Conservation (phyloP, 2,113 vertebrate genomes). For the Corythaixoides concolor region DNA sequence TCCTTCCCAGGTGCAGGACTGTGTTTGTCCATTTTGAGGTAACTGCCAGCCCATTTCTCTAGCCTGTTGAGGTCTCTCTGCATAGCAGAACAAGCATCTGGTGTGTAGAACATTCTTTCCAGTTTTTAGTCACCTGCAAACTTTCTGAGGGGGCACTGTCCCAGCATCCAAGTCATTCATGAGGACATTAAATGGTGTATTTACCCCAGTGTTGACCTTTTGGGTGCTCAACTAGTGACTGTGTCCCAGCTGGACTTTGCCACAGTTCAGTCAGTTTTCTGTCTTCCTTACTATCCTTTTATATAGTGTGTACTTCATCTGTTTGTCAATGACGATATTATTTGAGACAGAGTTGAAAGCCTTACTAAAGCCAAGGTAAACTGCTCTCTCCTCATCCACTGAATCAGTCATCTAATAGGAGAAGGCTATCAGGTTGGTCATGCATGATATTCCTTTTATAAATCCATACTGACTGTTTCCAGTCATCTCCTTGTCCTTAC, state of each 20-base stretch:
- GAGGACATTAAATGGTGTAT: not conserved
- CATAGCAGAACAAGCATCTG: not conserved
- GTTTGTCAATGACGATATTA: not conserved
- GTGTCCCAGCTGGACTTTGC: not conserved
- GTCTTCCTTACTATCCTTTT: not conserved
- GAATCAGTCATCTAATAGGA: not conserved
- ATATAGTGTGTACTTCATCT: not conserved
- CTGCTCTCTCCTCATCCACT: not conserved
- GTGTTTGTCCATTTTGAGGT: not conserved
- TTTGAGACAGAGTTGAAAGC: not conserved
- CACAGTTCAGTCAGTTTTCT: not conserved
- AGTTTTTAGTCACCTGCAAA: not conserved
- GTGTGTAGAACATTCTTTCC: not conserved
- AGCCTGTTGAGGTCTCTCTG: not conserved
- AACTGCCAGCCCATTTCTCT: not conserved
- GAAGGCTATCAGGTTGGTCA: not conserved
- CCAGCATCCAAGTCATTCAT: not conserved
- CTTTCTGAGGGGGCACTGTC: not conserved
- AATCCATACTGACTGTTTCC: not conserved
- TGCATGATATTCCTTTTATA: not conserved
- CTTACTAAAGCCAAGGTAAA: not conserved
- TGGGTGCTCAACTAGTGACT: not conserved
- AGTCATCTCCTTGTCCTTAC: not conserved
- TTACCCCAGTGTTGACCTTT: not conserved
- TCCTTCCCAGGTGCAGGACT: not conserved